phyloP scores from a whole-genome alignment of 2,888 invertebrate species.

The Yponomeuta sedellus region DNA sequence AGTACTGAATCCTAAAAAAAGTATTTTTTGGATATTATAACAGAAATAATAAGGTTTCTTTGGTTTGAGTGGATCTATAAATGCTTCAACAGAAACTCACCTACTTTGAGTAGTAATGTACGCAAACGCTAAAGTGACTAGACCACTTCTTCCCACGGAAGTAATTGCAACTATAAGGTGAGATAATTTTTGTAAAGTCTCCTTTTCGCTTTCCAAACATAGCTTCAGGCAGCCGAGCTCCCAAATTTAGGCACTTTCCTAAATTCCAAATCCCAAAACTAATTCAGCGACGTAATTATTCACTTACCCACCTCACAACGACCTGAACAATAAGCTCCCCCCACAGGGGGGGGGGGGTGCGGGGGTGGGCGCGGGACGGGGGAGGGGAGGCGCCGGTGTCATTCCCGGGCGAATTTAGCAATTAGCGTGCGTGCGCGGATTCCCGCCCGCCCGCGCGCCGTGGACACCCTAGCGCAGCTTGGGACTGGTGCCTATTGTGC shows the following conservation, averaged over 20 bases:
- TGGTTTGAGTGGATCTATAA: no score
- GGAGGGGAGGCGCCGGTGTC: constrained; percentile 15
- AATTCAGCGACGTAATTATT: constrained; percentile 5
- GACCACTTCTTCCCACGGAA: no score
- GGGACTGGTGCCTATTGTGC: no score
- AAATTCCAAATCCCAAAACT: background rate
- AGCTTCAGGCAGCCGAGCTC: background rate
- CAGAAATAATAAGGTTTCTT: no score
- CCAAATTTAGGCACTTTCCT: background rate
- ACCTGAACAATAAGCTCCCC: constrained; percentile 13
- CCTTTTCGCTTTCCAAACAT: background rate
- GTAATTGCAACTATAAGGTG: no score
- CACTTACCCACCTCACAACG: constrained; percentile 7
- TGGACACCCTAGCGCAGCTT: no score
- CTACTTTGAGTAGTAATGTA: no score
- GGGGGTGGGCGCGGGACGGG: constrained; percentile 22
- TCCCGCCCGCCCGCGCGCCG: constrained; percentile 29
- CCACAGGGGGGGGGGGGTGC: constrained; percentile 20
- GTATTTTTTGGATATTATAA: no score
- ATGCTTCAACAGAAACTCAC: no score
- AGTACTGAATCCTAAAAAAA: no score
- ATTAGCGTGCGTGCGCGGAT: constrained; percentile 56
- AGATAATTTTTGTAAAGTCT: no score
- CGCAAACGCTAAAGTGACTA: no score
- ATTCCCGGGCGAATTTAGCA: constrained; percentile 52